Conservation (phyloP, 1,140 invertebrate genomes). For the Apis cerana region DNA sequence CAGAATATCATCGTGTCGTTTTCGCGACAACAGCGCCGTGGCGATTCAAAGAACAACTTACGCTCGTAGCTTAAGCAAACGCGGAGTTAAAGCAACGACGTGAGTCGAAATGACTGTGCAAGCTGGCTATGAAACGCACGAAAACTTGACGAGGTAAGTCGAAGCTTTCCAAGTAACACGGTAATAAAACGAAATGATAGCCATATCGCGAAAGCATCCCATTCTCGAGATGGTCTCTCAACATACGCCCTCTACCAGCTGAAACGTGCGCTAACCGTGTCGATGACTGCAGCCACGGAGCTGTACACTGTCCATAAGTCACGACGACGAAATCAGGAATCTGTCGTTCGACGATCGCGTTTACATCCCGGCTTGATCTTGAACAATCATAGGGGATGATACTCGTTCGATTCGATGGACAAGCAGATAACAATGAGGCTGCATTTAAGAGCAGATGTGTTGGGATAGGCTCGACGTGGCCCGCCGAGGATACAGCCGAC, state of each 20-base stretch:
- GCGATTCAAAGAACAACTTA: constrained; percentile 20
- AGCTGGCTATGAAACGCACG: constrained; percentile 14
- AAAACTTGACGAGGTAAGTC: constrained; percentile 19
- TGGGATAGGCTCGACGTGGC: neutral
- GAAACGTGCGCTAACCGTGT: neutral
- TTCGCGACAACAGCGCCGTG: neutral
- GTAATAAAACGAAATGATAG: constrained; percentile 52
- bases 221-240: constrained; percentile 17
- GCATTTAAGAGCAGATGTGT: constrained; percentile 1
- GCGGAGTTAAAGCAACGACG: constrained; percentile 49
- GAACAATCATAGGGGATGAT: constrained; percentile 8
- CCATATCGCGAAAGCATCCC: constrained; percentile 6
- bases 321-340: constrained; percentile 7
- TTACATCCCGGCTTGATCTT: constrained; percentile 2
- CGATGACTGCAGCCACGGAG: neutral
- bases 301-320: neutral
- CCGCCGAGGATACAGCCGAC: neutral
- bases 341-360: neutral
- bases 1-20: too few species aligned
- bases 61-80: constrained; percentile 56
- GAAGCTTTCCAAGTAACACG: neutral
- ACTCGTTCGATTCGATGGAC: constrained; percentile 8
- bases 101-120: constrained; percentile 49
- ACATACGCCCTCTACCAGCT: constrained; percentile 1
- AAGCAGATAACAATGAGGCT: constrained; percentile 11